Percentiles rank a stretch among this genome's conserved stretches.
phyloP scores from a whole-genome alignment of 2,888 invertebrate genomes.

The Harpagoxenus sublaevis region DNA sequence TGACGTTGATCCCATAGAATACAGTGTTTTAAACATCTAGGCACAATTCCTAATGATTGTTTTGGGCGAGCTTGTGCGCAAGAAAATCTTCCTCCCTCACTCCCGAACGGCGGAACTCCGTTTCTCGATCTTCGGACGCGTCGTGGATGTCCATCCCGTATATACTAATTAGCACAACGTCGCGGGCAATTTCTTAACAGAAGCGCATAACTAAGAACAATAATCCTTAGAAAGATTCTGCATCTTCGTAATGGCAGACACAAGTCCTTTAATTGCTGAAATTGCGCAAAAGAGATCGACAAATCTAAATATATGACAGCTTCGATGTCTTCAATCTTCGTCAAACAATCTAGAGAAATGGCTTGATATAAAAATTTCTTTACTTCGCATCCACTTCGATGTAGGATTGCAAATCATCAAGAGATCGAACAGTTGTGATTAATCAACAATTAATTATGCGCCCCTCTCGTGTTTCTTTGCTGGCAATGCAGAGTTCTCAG shows the following conservation, averaged over 20 bases:
- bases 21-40: constrained; percentile 82
- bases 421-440: constrained; percentile 5
- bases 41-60: constrained; percentile 85
- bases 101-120: constrained; percentile 29
- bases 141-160: not conserved
- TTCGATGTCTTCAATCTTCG: constrained; percentile 2
- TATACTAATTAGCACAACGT: not conserved
- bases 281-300: not conserved
- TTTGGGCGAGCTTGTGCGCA: constrained; percentile 82
- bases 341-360: not conserved
- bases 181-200: not conserved
- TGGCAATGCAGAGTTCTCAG: not conserved
- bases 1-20: constrained; percentile 84
- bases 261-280: not conserved
- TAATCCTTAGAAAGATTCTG: no score
- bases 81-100: constrained; percentile 61
- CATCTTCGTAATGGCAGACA: not conserved
- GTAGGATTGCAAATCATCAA: not conserved
- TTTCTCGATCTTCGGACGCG: constrained; percentile 38
- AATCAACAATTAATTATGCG: not conserved
- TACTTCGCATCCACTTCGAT: not conserved
- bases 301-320: not conserved
- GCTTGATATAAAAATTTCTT: not conserved
- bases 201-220: no score
- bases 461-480: not conserved